Base-by-base conservation (phyloP, 1,140 invertebrate genomes). In the Hypsibius dujardini region DNA sequence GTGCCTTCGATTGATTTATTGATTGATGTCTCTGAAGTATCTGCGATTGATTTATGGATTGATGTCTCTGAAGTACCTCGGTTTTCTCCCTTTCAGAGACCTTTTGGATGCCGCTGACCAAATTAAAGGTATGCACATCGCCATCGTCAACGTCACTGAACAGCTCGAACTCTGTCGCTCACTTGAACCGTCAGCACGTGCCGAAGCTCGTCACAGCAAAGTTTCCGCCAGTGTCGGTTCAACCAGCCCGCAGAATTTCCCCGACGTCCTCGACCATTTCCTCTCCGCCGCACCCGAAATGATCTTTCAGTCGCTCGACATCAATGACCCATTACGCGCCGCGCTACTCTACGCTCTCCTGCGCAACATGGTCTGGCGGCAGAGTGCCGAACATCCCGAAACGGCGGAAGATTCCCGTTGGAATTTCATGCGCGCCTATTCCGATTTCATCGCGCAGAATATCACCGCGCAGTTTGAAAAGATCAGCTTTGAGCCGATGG, bases 101-200 rank as follows among this genome's bases (percentile, higher is more conserved):
- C 76, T 79, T n/a, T 72, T 79, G 28, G 77, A 80, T 45, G 78
- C 78, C n/a, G 79, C 79, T 1, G 75, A 79, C 69, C 76, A 76
- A 46, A 76, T 77, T 69, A 47, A 67, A 69, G 70, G 69, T 14
- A 71, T 76, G 72, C 67, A 70, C 47, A 47, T 3, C 46, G 59
- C 62, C 12, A 67, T 67, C 42, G 7, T 42, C 12, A 67, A 45
- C 45, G 62, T 67, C 7, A 42, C 42, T 3, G 42, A 67, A 12
- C 62, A 67, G 12, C 62, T 67, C 12, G 3, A 67, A 3, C 12
- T 15, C 45, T 45, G 7, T 67, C 62, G n/a, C 7, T 56, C n/a
- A 56, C n/a, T n/a, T n/a, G 50, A 12, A 56, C 50, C 7, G n/a
- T 7, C 50, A n/a, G n/a, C 7, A 56, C 50, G 7, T 7, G 50